Conservation (phyloP, 2,113 vertebrate species). For the Columba livia region DNA sequence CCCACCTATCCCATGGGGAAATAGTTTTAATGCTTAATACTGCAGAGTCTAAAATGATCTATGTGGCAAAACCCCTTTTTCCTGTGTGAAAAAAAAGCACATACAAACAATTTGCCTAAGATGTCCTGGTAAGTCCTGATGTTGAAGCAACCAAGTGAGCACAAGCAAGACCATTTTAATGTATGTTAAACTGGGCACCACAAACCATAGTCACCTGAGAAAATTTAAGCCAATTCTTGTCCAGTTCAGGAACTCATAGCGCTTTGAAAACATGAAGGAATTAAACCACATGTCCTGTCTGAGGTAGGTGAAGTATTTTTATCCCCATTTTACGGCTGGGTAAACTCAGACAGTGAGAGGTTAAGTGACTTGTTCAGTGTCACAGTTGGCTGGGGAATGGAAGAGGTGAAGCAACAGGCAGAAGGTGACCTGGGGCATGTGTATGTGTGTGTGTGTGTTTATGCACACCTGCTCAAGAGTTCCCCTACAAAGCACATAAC, state of each 20-base stretch:
- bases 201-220: neutral
- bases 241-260: neutral
- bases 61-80: neutral
- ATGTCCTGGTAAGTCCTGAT: neutral
- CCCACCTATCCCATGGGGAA: neutral
- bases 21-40: neutral
- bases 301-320: neutral
- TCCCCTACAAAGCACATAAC: neutral
- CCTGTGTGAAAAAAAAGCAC: neutral
- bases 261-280: neutral
- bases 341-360: neutral
- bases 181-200: neutral
- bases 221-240: neutral
- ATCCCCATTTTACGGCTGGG: neutral
- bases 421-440: neutral
- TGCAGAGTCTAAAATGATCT: neutral
- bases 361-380: neutral
- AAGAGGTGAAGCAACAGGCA: neutral
- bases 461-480: accelerated
- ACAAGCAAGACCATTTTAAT: neutral
- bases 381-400: accelerated
- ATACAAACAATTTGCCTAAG: neutral
- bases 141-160: neutral
- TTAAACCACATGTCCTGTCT: neutral
- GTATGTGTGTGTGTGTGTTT: neutral